Conservation (phyloP, 1,140 invertebrate species). For the Calliopsis andreniformis region DNA sequence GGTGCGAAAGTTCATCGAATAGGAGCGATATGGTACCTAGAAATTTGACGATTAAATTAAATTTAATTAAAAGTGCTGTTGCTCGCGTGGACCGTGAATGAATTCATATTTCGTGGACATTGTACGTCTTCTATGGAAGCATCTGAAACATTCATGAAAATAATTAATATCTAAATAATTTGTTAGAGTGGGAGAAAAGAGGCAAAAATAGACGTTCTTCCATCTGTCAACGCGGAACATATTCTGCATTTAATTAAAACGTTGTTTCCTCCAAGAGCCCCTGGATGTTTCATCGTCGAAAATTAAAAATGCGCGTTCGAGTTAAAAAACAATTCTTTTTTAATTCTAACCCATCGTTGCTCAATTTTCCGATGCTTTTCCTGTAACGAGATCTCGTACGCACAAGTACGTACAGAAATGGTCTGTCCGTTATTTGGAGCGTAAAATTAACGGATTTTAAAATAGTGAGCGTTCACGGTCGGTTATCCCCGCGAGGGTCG, state of each 20-base stretch:
- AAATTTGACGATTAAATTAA: conserved; percentile 14
- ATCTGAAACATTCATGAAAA: no score
- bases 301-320: neutral
- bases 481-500: neutral
- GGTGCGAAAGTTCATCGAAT: conserved; percentile 20
- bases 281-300: neutral
- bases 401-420: conserved; percentile 5
- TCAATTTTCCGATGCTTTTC: neutral
- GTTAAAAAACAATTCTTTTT: neutral
- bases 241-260: neutral
- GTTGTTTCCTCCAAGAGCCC: no score
- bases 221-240: neutral
- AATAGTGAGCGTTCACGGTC: conserved; percentile 40
- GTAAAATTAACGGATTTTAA: conserved; percentile 59
- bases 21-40: neutral
- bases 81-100: neutral
- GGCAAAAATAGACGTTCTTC: neutral
- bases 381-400: neutral
- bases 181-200: neutral
- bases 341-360: neutral
- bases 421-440: conserved; percentile 15
- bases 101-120: no score
- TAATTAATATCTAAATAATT: no score
- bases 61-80: conserved; percentile 22
- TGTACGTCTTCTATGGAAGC: neutral